Base-by-base conservation (phyloP, 2,797 vertebrate genomes). In the Melanotaenia pygmaea region DNA sequence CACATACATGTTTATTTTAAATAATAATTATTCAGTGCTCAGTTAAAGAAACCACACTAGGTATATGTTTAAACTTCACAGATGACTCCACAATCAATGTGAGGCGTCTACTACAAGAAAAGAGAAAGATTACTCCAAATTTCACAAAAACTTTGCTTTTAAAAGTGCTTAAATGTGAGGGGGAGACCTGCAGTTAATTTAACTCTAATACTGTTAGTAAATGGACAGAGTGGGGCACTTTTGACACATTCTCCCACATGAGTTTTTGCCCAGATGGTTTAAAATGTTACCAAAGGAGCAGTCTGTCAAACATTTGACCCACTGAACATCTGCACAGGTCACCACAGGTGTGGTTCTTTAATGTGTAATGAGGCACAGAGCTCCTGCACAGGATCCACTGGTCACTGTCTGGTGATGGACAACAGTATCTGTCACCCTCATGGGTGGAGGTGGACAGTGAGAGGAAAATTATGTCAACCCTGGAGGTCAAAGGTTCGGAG, bases 401-500 rank as follows among this genome's bases (percentile, higher is more conserved):
- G 60, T 62, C 68, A 59, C 28, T 16, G 54, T 60, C 68, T 35
- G 18, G 2, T 59, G 54, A 72, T 54, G 38, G 12, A 61, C 22
- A 2, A 54, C 18, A 34, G 22, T 0, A 3, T 54, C 61, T 5
- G 43, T 54, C 60, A 20, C 62, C 30, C 38, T 24, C 8, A 20
- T n/a, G 50, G 72, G 45, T 16, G 30, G 14, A 30, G 45, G 26
- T 13, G 45, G 43, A 18, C n/a, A 32, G 4, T 22, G 56, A 1
- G 11, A 34, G 37, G 43, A 24, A 24, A 68, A 12, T 1, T 2
- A 22, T 1, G 7, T 95, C 93, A 95, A 45, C 92, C 84, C 79
- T 94, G 92, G 56, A 95, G 94, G 83, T 94, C 81, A 85, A 95
- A 95, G 30, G 84, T 93, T 79, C 87, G 88, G 67, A 94, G 87